A percentile compares a stretch with the other conserved stretches of the same genome.
Evolutionary conservation across 2,888 invertebrate genomes (phyloP).

Genomic region (Drosophila koepferae): DNA sequence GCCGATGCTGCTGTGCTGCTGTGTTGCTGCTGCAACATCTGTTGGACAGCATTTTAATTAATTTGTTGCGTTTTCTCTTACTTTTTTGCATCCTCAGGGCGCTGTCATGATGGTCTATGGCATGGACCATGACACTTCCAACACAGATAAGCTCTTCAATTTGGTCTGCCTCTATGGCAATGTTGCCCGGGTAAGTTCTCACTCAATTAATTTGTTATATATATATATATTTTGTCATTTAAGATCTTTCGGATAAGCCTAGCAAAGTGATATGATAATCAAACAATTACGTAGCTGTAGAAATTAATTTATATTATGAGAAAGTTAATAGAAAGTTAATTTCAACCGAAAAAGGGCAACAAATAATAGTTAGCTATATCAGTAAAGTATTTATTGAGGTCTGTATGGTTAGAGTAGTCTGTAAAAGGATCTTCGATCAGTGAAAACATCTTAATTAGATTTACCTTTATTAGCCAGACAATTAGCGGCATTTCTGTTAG

Average conservation of each 20-base stretch:
- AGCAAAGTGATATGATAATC: constrained; percentile 21
- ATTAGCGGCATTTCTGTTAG: no score
- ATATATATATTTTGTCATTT: constrained; percentile 15
- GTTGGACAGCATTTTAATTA: constrained; percentile 65
- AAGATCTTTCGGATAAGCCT: constrained; percentile 16
- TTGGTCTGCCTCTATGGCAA: constrained; percentile 99
- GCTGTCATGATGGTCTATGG: constrained; percentile 99
- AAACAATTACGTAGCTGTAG: not conserved
- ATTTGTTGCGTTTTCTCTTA: constrained; percentile 37
- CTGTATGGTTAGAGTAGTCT: no score
- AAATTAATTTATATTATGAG: not conserved
- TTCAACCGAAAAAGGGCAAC: not conserved
- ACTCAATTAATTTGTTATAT: constrained; percentile 46
- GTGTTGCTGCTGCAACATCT: constrained; percentile 24
- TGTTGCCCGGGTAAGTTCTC: constrained; percentile 93
- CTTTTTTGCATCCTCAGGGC: constrained; percentile 87
- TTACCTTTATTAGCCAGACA: no score
- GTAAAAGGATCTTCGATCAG: no score
- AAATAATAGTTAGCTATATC: not conserved
- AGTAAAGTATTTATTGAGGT: no score
- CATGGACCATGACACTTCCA: constrained; percentile 95
- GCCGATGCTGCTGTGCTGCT: not conserved
- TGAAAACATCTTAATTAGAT: no score
- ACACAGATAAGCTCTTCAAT: constrained; percentile 98
- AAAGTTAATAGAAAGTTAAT: not conserved